Base-by-base conservation (phyloP, 1,140 invertebrate species). In the Helicoverpa armigera region DNA sequence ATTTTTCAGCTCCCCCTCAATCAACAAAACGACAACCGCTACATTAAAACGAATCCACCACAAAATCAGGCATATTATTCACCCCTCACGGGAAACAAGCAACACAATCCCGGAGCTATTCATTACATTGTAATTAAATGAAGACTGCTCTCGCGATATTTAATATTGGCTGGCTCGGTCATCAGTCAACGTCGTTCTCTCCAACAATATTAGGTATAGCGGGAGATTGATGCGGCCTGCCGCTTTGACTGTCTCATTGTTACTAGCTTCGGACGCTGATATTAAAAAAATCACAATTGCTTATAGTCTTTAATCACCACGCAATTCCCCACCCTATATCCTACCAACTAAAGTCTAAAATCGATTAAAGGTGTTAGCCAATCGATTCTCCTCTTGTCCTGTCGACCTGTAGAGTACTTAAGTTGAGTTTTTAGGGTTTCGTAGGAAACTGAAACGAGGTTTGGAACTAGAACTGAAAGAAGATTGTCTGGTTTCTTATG, bases 151-250 rank as follows among this genome's bases (percentile, higher is more conserved):
- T 35, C 77, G 29, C 77, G 81, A 75, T 82, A 82, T 82, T 82
- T 77, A 82, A 82, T 82, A 82, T 82, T 76, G 81, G 81, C 63
- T 79, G 31, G 29, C n/a, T 69, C 13, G 43, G 75, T 77, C 81
- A 82, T 82, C 77, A 82, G 77, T 82, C 81, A 82, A 82, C 72
- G 81, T 82, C 81, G 77, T 65, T 81, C 61, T 70, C 18, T 53
- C 70, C 72, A 60, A 79, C 81, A 75, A 79, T 79, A 82, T 82
- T 82, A 80, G 56, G 63, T 83, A 78, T 73, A 80, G 61, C 12
- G 65, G 77, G 61, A 83, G 82, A 83, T 83, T 83, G 82, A 83
- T 83, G 82, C 73, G 77, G 65, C 60, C n/a, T 18, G 50, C 29
- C 61, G 50, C 78, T 83, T 83, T 83, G 82, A 80, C 78, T 80